Evolutionary conservation across 2,888 invertebrate species (phyloP), one percentile per base, ranked within the genome.

Genomic region (Eupithecia dodoneata): DNA sequence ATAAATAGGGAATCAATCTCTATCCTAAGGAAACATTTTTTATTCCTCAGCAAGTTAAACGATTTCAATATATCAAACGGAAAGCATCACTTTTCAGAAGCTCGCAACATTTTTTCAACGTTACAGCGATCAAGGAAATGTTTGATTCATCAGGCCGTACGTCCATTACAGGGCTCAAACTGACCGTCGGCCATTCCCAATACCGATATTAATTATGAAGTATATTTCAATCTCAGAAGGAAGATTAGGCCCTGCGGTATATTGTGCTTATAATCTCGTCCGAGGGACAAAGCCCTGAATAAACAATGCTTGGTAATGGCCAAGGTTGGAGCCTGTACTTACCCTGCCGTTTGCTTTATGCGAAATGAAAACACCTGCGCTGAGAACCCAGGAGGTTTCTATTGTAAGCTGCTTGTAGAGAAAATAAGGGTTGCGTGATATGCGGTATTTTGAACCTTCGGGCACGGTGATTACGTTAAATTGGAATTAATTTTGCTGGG

Each of bases 71-170:
- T 30, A 63, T 63, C 63, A 63, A 30, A 63, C 18, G 30, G 30
- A 63, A 63, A 59, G 59, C 59, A 59, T 59, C 66, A 42, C 42
- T 15, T 42, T 66, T 66, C 41, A 66, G 15, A 66, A 66, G 15
- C 2, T 3, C 66, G 2, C 66, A 66, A 4, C 15, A 66, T 66
- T 66, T 66, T 66, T 63, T 30, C 42, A 66, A 70, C 18, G 45
- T 45, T 47, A 45, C 70, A 30, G 15, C 70, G 67, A 69, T 69
- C 70, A 12, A 45, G 66, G 90, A 87, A 93, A 63, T 94, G 92
- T 91, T 91, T 94, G 92, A 94, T 94, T 94, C 93, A 94, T 88
- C 83, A 80, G 80, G 82, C 85, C 86, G 85, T 81, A 86, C 85
- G 89, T 86, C 90, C 88, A 88, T 87, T 89, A 66, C 85, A 90